Conservation (phyloP, 2,888 invertebrate genomes). For the Macrostomum cliftonense region DNA sequence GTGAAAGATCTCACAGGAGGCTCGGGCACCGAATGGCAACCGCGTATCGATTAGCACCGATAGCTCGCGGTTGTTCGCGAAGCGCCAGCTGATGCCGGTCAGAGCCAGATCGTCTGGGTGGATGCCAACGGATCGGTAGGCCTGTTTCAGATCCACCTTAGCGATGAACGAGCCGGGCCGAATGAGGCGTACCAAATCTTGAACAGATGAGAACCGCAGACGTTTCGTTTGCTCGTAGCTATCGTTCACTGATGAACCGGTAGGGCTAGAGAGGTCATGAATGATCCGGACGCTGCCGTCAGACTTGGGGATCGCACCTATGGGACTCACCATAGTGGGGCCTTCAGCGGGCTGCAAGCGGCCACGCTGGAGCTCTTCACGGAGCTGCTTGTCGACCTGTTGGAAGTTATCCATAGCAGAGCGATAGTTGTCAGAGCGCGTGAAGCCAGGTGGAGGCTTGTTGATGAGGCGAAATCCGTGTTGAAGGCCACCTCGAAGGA, state of each 20-base stretch:
- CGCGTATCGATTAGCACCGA: background rate
- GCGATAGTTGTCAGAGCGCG: too few species aligned
- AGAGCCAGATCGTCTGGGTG: background rate
- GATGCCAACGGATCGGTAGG: background rate
- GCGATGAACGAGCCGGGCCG: background rate
- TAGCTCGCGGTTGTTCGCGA: background rate
- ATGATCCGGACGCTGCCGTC: background rate
- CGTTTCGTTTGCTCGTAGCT: background rate
- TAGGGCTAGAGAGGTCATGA: background rate
- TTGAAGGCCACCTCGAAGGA: too few species aligned
- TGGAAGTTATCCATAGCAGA: too few species aligned
- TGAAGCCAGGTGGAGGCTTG: too few species aligned
- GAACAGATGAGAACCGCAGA: background rate
- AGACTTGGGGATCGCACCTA: background rate
- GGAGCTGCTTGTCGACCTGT: too few species aligned
- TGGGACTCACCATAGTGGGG: too few species aligned
- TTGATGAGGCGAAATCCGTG: too few species aligned
- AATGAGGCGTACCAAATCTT: background rate
- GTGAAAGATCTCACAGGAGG: slow-evolving; percentile 3
- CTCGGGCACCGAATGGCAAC: slow-evolving; percentile 1
- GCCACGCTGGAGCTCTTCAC: too few species aligned
- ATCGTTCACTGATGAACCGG: background rate
- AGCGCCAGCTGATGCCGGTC: background rate
- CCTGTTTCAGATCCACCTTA: background rate
- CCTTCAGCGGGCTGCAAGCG: too few species aligned